Evolutionary conservation across 2,797 vertebrate species (phyloP), one percentile per base, ranked within the genome.

Genomic region (Argentina silus): DNA sequence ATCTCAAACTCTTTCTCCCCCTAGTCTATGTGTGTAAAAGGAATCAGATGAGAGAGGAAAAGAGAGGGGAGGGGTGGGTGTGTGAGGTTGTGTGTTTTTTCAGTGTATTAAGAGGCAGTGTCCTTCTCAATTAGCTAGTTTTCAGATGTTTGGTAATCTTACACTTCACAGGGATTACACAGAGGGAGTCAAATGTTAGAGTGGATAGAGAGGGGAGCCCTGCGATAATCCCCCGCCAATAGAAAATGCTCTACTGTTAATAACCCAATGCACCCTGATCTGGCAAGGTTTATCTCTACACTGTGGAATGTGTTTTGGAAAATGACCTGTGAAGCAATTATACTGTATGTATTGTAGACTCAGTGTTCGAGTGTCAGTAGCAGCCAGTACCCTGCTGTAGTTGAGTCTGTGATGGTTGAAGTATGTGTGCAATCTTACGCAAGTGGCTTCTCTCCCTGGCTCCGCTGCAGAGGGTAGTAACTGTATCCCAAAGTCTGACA

Each of bases 111-210:
- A 6, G 53, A 12, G 14, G 23, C 15, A 61, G 4, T 42, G 59
- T 27, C 59, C 59, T 61, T 8, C 59, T 53, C 23, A 23, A 15
- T 27, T 2, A 48, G 11, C 11, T 12, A 3, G 21, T 51, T 42
- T 51, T 50, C 48, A 48, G 43, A 27, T 67, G 21, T 67, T 67
- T 67, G 47, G 48, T 53, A 27, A 67, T 67, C 14, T 67, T 14
- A 36, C 23, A 51, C 48, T 67, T 51, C 19, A 67, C 47, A 27
- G 65, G 15, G 45, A 51, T 50, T 66, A 50, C 7, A 15, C 47
- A 27, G 21, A 36, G 27, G 27, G 27, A 8, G 11, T 67, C 45
- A 36, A 23, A 67, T 67, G 47, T 67, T 23, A 51, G 12, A 21
- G 23, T 51, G 48, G 47, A 50, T 66, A 48, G 15, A 6, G 44